Percentiles rank a stretch among this genome's conserved stretches.
Evolutionary conservation across 64 coral and sea anemone genomes (phyloP).

Genomic region (Anthopleura sola): DNA sequence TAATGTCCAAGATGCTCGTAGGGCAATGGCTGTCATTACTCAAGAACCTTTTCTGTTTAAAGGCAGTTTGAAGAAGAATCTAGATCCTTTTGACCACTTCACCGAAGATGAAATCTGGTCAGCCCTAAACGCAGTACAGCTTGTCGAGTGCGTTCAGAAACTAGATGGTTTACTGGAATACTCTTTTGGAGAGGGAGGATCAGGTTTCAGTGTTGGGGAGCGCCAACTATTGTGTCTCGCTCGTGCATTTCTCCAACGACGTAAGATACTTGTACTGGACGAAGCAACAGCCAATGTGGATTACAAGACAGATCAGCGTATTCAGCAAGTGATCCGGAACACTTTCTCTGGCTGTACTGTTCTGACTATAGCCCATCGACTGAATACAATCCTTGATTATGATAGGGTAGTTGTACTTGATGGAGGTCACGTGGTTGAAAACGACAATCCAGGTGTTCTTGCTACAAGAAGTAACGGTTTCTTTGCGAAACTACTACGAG

Average conservation of each 20-base stretch:
- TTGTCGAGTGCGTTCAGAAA: slow-evolving; percentile 7
- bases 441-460: too few relatives aligned
- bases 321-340: background rate
- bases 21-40: slow-evolving; percentile 44
- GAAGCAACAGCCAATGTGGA: background rate
- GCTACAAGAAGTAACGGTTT: too few relatives aligned
- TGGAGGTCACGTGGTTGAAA: too few relatives aligned
- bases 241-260: slow-evolving; percentile 3
- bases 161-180: slow-evolving; percentile 29
- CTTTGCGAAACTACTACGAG: too few relatives aligned
- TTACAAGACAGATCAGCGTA: slow-evolving; percentile 3
- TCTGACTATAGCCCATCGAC: background rate
- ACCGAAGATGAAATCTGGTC: slow-evolving; percentile 25
- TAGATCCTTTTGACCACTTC: too few relatives aligned
- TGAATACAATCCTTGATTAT: slow-evolving; percentile 16
- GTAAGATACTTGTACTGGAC: slow-evolving; percentile 34
- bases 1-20: slow-evolving; percentile 3
- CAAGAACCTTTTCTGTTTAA: slow-evolving; percentile 51
- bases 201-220: slow-evolving; percentile 43
- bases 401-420: background rate
- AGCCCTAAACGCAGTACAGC: slow-evolving; percentile 38
- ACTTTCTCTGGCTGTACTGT: background rate
- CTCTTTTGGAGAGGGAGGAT: slow-evolving; percentile 30
- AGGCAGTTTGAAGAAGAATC: slow-evolving; percentile 1
- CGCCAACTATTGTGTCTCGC: slow-evolving; percentile 10